These are phyloP conservation scores for Mus caroli DNA, from an alignment of 2,797 vertebrate species.

Conservation along the genomic window DNA sequence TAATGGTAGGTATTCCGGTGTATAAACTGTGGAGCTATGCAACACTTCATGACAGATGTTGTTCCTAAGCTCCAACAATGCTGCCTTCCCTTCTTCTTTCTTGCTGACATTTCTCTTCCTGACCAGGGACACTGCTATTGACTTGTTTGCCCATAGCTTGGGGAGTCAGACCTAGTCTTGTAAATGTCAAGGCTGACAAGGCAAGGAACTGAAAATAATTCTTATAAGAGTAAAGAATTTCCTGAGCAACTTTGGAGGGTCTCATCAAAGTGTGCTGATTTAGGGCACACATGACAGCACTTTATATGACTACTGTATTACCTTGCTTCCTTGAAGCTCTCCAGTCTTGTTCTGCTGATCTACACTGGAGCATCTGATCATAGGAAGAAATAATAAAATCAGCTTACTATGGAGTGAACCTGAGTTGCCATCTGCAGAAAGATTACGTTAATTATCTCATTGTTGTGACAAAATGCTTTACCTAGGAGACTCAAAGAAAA, in stretches of 20 bases:
- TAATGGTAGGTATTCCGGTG: background rate
- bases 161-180: background rate
- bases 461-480: background rate
- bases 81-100: constrained; percentile 36
- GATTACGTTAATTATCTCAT: too few species aligned
- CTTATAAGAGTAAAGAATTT: constrained; percentile 1
- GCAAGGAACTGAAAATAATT: constrained; percentile 11
- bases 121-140: constrained; percentile 32
- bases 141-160: constrained; percentile 53
- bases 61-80: background rate
- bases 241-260: background rate
- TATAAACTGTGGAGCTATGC: background rate
- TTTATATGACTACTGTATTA: background rate
- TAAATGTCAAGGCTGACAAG: constrained; percentile 58
- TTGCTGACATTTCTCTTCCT: background rate
- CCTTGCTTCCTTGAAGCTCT: background rate
- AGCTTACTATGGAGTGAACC: fast-evolving
- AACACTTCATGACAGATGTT: constrained; percentile 4
- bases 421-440: too few species aligned
- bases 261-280: background rate
- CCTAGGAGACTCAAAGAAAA: background rate
- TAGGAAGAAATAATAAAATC: background rate
- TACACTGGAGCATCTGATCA: background rate
- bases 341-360: background rate
- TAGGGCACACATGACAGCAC: too few species aligned